Conservation (phyloP, 2,113 vertebrate genomes). For the Phasianus colchicus region DNA sequence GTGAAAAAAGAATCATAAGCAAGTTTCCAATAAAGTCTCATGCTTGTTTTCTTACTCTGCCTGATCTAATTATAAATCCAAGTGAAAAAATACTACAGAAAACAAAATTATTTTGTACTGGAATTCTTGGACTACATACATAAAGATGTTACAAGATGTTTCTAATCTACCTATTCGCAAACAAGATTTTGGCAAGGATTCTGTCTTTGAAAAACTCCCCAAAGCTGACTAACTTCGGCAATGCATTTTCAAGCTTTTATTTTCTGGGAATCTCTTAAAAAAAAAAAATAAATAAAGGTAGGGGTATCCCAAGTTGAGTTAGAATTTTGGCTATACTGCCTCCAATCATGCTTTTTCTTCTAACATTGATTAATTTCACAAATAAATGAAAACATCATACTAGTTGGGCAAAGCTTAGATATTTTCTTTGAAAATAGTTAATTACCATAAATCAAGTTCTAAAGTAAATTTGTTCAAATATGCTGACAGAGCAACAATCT, state of each 20-base stretch:
- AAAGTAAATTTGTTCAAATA: neutral
- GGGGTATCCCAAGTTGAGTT: neutral
- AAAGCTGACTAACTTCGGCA: neutral
- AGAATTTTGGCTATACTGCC: neutral
- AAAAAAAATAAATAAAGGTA: neutral
- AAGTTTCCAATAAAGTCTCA: neutral
- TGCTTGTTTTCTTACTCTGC: neutral
- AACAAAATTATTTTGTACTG: neutral
- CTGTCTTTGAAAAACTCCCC: neutral
- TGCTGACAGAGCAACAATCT: neutral
- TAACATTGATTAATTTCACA: neutral
- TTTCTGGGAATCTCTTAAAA: neutral
- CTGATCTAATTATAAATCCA: neutral
- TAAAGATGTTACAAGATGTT: neutral
- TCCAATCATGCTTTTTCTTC: neutral
- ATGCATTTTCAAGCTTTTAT: neutral
- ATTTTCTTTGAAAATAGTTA: neutral
- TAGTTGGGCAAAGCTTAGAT: neutral
- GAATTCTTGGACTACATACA: neutral
- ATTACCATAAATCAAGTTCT: neutral
- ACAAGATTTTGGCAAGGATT: neutral
- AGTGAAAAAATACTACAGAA: neutral
- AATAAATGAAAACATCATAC: neutral
- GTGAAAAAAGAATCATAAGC: neutral
- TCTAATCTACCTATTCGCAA: neutral